Base-by-base conservation (phyloP, 2,113 vertebrate genomes). In the Megalops atlanticus region DNA sequence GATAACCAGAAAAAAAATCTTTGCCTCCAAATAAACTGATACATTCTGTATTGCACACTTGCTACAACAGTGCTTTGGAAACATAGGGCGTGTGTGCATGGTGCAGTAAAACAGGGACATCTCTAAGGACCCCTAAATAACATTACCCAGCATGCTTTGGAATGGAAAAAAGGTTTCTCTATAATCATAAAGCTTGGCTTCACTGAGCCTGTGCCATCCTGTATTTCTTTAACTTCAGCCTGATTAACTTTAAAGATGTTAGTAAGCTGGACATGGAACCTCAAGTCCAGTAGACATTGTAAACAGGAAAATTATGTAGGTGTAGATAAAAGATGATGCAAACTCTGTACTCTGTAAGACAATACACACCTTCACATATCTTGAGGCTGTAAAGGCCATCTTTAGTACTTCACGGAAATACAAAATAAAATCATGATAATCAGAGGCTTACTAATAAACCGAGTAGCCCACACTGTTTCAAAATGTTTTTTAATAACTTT, bases 51-150 rank as follows among this genome's bases (percentile, higher is more conserved):
- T 27, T 58, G 40, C 58, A 41, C 18, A 43, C 18, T 11, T 70
- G 11, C 72, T 40, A 74, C 24, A 27, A 39, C 3, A 16, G 15
- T 36, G 45, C 78, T 36, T 39, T 43, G 10, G 31, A 8, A 36
- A 18, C 27, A 35, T 15, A 49, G 74, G 15, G n/a, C 16, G 45
- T 31, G 5, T 49, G 27, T 76, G 43, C 45, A 35, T 18, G 18
- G 31, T 36, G 35, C 38, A 36, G 64, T 79, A 24, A 31, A 71
- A 79, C 64, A 71, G 69, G 7, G 15, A 68, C 31, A 41, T 33
- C 33, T 31, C 58, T 73, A 18, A 73, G 21, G 71, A 39, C 7
- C 21, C 71, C 71, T 40, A 73, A 73, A 73, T 39, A 73, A 74
- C n/a, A 8, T 35, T 74, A 31, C 24, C 72, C 72, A 74, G 39